phyloP scores from a whole-genome alignment of 2,797 vertebrate species.

The Pseudomugil gertrudae region DNA sequence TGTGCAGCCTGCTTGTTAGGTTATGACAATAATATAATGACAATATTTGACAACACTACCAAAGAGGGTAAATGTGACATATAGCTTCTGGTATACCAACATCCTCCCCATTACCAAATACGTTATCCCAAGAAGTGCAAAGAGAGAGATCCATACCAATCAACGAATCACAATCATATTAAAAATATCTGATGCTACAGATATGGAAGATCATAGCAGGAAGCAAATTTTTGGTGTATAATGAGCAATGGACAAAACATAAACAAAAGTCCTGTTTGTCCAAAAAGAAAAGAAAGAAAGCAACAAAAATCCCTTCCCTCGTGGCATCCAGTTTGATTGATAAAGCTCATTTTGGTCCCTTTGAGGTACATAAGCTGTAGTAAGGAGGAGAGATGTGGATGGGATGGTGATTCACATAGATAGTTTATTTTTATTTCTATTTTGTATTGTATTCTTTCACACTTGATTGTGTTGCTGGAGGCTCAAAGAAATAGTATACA shows the following conservation, averaged over 20 bases:
- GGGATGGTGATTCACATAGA: background rate
- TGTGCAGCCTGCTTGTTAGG: too few relatives aligned
- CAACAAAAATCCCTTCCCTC: background rate
- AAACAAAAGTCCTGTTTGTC: background rate
- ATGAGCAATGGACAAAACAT: background rate
- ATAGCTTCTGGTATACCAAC: background rate
- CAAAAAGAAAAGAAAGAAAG: background rate
- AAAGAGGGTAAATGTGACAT: slow-evolving; percentile 5
- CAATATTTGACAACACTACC: too few relatives aligned
- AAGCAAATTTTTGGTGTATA: background rate
- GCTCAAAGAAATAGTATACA: background rate
- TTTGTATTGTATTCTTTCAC: background rate
- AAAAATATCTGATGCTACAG: slow-evolving; percentile 1
- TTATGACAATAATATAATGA: too few relatives aligned
- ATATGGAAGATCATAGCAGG: background rate
- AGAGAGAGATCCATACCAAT: background rate
- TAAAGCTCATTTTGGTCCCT: background rate
- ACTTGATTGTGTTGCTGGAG: background rate
- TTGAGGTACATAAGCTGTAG: background rate
- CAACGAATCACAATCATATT: background rate
- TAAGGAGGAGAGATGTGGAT: background rate
- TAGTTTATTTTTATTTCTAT: background rate
- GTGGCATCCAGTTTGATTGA: too few relatives aligned
- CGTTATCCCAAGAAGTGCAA: slow-evolving; percentile 9
- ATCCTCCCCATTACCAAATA: slow-evolving; percentile 7